These are phyloP conservation scores for Eumerus sabulonum DNA, from an alignment of 2,888 invertebrate genomes.

Conservation along the genomic window DNA sequence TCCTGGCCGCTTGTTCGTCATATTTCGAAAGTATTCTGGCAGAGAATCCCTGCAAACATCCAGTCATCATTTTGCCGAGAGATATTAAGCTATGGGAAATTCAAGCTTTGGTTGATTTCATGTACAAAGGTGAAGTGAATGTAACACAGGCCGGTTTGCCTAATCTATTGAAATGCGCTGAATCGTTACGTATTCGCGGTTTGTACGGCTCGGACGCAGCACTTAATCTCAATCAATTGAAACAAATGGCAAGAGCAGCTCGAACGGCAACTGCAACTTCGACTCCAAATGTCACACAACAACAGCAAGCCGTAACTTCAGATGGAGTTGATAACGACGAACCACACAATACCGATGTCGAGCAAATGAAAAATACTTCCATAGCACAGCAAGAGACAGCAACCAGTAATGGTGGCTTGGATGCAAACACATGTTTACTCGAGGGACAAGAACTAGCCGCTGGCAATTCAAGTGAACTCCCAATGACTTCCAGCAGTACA, in stretches of 20 bases:
- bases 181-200: constrained; percentile 90
- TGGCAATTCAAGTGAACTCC: constrained; percentile 49
- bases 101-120: constrained; percentile 92
- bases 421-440: constrained; percentile 39
- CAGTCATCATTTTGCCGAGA: constrained; percentile 88
- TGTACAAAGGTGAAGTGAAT: constrained; percentile 94
- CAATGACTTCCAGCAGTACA: constrained; percentile 55
- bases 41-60: constrained; percentile 92
- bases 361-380: constrained; percentile 72
- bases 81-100: constrained; percentile 92
- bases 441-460: constrained; percentile 45
- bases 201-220: constrained; percentile 78
- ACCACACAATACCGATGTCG: constrained; percentile 73
- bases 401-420: constrained; percentile 58
- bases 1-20: constrained; percentile 90
- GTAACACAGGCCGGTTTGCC: constrained; percentile 91
- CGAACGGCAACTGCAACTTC: constrained; percentile 45
- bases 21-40: constrained; percentile 89
- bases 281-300: constrained; percentile 20
- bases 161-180: constrained; percentile 89
- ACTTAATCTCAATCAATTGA: constrained; percentile 76
- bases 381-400: constrained; percentile 73
- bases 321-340: constrained; percentile 40
- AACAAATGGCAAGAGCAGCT: constrained; percentile 71
- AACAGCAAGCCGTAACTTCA: constrained; percentile 46